These are phyloP conservation scores for Gallinago solitaria DNA, from an alignment of 2,797 vertebrate genomes.

Conservation along the genomic window DNA sequence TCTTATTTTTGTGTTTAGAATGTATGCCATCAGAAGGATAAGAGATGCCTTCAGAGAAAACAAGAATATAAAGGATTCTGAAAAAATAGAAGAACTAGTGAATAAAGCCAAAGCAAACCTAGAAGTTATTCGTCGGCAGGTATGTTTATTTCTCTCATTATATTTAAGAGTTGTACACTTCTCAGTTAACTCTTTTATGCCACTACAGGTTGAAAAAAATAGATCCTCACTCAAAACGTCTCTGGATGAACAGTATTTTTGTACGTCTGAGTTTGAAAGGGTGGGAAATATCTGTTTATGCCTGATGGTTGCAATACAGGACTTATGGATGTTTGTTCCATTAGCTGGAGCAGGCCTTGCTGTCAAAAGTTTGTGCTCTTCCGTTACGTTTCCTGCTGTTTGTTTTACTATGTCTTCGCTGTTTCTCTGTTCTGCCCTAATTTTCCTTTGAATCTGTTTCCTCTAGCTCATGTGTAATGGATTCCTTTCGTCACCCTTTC, in stretches of 20 bases:
- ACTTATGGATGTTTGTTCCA: background rate
- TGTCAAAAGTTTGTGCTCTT: background rate
- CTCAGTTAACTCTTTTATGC: background rate
- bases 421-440: background rate
- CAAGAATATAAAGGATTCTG: slow-evolving; percentile 81
- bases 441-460: background rate
- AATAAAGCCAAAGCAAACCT: slow-evolving; percentile 82
- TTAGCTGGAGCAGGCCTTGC: background rate
- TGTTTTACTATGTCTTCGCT: background rate
- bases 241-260: background rate
- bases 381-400: background rate
- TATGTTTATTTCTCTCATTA: slow-evolving; percentile 63
- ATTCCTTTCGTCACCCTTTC: background rate
- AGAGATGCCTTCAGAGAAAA: slow-evolving; percentile 93
- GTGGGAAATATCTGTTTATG: background rate
- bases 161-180: background rate
- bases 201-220: background rate
- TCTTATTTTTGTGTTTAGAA: slow-evolving; percentile 78
- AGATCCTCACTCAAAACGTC: background rate
- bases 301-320: background rate
- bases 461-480: background rate
- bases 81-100: slow-evolving; percentile 81
- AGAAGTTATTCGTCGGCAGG: slow-evolving; percentile 89
- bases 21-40: slow-evolving; percentile 88
- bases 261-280: background rate